Evolutionary conservation across 2,797 vertebrate genomes (phyloP).

Genomic region (Micromesistius poutassou): DNA sequence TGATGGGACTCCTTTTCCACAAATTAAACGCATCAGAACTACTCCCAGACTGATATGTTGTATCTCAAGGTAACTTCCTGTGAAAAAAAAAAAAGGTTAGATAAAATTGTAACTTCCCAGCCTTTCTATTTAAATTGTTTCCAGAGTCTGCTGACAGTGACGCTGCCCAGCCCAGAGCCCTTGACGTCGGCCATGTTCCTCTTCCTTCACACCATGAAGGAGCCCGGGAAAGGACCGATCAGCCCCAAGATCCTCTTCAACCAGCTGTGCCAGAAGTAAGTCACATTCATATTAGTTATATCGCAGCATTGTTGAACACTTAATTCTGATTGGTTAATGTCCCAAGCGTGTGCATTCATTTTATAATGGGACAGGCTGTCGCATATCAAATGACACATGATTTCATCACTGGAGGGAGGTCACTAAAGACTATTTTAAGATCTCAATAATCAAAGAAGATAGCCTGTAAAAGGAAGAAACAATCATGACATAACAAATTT

Average conservation of each 20-base stretch:
- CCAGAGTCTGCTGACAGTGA: constrained; percentile 83
- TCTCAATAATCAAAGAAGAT: neutral
- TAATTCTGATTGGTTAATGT: constrained; percentile 14
- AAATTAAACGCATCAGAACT: too few species aligned
- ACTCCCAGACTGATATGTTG: neutral
- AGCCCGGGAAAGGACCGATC: constrained; percentile 86
- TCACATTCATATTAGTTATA: neutral
- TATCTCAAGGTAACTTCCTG: neutral
- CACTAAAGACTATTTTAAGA: neutral
- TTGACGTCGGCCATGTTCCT: constrained; percentile 94
- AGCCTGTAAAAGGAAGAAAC: neutral
- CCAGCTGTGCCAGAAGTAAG: constrained; percentile 98
- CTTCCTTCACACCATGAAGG: constrained; percentile 95
- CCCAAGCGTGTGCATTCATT: neutral
- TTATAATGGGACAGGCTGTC: neutral
- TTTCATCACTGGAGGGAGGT: neutral
- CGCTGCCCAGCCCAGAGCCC: constrained; percentile 85
- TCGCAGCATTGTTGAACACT: constrained; percentile 24
- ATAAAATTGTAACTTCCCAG: neutral
- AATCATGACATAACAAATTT: neutral
- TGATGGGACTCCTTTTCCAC: neutral
- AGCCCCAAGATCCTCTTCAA: constrained; percentile 95
- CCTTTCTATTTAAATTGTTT: constrained; percentile 21
- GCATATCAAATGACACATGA: neutral
- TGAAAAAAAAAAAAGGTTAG: neutral